Percentiles rank a stretch among this genome's conserved stretches.
Conservation (phyloP, 2,888 invertebrate genomes). For the Shargacucullia verbasci region DNA sequence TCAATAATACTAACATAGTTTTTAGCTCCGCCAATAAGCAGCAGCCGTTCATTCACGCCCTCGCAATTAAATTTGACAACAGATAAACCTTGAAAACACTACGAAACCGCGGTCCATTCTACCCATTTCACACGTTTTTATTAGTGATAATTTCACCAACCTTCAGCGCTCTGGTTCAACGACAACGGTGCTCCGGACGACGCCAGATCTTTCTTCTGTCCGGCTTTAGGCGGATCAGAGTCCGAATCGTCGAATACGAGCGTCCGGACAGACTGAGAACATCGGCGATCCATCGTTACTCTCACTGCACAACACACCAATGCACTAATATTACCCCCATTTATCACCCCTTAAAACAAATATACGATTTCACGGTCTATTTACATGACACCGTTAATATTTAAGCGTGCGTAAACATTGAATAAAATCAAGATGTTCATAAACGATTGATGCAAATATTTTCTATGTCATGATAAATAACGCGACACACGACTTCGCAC, state of each 20-base stretch:
- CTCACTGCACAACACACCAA: constrained; percentile 81
- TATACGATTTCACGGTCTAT: constrained; percentile 56
- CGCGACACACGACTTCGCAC: constrained; percentile 76
- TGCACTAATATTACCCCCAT: constrained; percentile 82
- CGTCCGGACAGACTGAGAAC: constrained; percentile 93
- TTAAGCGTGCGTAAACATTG: constrained; percentile 49
- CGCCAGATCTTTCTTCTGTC: constrained; percentile 79
- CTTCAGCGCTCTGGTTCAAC: constrained; percentile 84
- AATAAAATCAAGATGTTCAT: constrained; percentile 54
- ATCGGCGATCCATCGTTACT: constrained; percentile 88
- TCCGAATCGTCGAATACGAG: constrained; percentile 93
- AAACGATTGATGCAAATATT: constrained; percentile 61
- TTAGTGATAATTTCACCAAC: constrained; percentile 69
- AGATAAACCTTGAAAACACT: constrained; percentile 81
- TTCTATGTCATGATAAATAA: constrained; percentile 77
- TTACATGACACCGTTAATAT: constrained; percentile 63
- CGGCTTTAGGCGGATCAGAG: constrained; percentile 84
- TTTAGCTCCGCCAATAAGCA: constrained; percentile 42
- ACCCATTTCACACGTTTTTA: constrained; percentile 62
- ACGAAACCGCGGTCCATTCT: constrained; percentile 57
- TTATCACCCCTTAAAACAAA: constrained; percentile 70
- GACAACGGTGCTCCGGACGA: constrained; percentile 77
- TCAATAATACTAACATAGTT: too few relatives aligned
- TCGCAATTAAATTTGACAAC: constrained; percentile 74
- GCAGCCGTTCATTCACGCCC: constrained; percentile 69